These are phyloP conservation scores for Trichopoda pennipes DNA, from an alignment of 2,888 invertebrate genomes.

Conservation along the genomic window DNA sequence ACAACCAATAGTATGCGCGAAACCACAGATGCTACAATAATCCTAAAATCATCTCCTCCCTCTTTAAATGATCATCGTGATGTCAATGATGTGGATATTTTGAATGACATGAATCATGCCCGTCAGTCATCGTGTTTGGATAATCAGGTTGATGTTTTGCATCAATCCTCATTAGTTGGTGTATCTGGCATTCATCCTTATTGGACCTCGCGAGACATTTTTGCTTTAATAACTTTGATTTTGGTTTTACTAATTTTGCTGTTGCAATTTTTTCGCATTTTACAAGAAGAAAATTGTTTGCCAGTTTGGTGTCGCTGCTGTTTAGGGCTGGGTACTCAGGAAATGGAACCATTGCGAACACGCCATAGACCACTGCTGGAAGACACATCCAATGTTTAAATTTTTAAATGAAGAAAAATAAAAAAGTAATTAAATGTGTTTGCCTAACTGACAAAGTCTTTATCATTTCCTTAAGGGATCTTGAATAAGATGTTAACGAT, in stretches of 20 bases:
- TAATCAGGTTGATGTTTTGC: constrained; percentile 6
- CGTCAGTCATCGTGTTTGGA: constrained; percentile 19
- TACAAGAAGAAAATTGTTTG: constrained; percentile 76
- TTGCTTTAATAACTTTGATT: constrained; percentile 75
- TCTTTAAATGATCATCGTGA: constrained; percentile 20
- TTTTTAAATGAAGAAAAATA: not conserved
- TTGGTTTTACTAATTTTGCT: constrained; percentile 76
- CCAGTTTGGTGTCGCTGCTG: constrained; percentile 62
- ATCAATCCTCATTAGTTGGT: constrained; percentile 23
- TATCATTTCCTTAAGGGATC: not conserved
- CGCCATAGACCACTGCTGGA: constrained; percentile 71
- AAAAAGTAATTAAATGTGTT: not conserved
- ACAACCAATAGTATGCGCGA: constrained; percentile 28
- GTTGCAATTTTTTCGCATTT: constrained; percentile 75
- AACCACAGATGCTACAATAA: constrained; percentile 33
- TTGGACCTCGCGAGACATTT: constrained; percentile 75
- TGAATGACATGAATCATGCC: constrained; percentile 50
- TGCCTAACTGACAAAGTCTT: not conserved
- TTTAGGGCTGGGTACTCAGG: constrained; percentile 25
- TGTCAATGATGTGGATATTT: constrained; percentile 30
- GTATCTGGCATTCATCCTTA: constrained; percentile 76
- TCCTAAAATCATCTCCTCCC: constrained; percentile 25
- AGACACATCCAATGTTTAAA: constrained; percentile 75
- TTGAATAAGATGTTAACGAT: not conserved
- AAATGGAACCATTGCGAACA: constrained; percentile 39